phyloP scores from a whole-genome alignment of 2,888 invertebrate genomes.

The Clanis bilineata region DNA sequence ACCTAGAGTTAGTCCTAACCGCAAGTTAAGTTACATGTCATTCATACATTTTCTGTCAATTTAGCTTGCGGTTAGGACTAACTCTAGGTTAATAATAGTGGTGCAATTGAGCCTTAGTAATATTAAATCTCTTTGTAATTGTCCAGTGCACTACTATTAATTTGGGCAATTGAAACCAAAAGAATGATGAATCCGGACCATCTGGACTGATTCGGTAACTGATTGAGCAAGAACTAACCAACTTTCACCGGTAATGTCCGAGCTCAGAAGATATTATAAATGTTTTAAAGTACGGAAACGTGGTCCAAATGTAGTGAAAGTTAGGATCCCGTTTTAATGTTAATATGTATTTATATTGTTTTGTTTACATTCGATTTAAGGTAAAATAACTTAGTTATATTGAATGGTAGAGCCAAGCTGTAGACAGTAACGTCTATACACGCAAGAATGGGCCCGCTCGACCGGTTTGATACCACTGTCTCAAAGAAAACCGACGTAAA shows the following conservation, averaged over 20 bases:
- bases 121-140: not conserved
- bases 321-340: slow-evolving; percentile 10
- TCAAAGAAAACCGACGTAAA: too few relatives aligned
- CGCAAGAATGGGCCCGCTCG: too few relatives aligned
- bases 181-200: slow-evolving; percentile 17
- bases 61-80: too few relatives aligned
- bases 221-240: slow-evolving; percentile 44
- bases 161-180: not conserved
- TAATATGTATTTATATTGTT: not conserved
- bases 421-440: too few relatives aligned
- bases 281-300: slow-evolving; percentile 45
- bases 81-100: too few relatives aligned
- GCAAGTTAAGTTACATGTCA: too few relatives aligned
- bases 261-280: slow-evolving; percentile 48
- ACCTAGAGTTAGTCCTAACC: too few relatives aligned
- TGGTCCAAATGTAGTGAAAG: slow-evolving; percentile 69
- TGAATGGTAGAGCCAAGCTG: too few relatives aligned
- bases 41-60: too few relatives aligned
- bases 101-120: too few relatives aligned
- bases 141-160: not conserved
- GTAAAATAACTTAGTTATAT: not conserved
- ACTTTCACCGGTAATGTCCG: slow-evolving; percentile 65
- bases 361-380: not conserved
- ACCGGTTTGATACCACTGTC: too few relatives aligned
- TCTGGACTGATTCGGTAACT: slow-evolving; percentile 40